phyloP scores from a whole-genome alignment of 2,888 invertebrate genomes.

The Rotaria sp. region DNA sequence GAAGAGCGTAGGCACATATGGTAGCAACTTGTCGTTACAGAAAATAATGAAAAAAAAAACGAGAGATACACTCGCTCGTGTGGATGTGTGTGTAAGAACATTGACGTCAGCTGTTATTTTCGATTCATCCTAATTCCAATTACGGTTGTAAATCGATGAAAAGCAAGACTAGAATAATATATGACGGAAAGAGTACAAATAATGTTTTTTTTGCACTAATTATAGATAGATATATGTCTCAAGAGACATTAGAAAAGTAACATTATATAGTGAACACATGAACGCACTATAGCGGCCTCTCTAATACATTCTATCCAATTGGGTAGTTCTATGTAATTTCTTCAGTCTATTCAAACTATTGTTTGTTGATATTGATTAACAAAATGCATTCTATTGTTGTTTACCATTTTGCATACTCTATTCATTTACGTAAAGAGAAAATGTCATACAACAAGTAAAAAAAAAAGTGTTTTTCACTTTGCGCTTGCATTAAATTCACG shows the following conservation, averaged over 20 bases:
- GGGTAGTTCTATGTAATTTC: background rate
- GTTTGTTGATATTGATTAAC: background rate
- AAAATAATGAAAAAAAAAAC: background rate
- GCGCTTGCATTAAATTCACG: background rate
- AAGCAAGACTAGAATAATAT: background rate
- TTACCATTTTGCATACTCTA: background rate
- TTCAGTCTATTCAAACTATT: background rate
- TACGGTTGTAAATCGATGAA: background rate
- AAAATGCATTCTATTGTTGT: background rate
- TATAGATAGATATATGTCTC: background rate
- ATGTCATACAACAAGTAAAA: background rate
- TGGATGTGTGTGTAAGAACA: background rate
- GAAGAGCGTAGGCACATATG: background rate
- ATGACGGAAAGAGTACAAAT: background rate
- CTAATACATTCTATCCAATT: background rate
- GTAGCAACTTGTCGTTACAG: background rate
- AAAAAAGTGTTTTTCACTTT: background rate
- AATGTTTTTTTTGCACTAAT: background rate
- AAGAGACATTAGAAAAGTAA: background rate
- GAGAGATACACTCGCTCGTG: background rate
- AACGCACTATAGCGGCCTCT: background rate
- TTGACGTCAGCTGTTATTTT: conserved; percentile 17
- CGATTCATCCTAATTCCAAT: background rate
- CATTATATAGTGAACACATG: background rate
- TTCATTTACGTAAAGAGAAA: background rate